These are phyloP conservation scores for Drosophila mayri DNA, from an alignment of 1,140 invertebrate species.

Conservation along the genomic window DNA sequence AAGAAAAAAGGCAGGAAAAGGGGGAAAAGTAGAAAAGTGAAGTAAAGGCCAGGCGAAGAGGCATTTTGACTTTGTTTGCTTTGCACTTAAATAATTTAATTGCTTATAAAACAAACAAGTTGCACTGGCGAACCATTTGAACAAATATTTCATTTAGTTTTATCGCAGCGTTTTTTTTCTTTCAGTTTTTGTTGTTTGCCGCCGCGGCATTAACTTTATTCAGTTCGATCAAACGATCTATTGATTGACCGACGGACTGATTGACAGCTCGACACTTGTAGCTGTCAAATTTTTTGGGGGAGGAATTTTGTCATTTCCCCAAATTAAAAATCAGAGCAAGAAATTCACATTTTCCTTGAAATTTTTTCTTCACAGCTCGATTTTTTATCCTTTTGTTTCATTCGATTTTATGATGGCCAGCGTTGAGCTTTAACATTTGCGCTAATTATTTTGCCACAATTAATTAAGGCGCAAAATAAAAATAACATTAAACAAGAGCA, in stretches of 20 bases:
- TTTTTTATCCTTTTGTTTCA: constrained; percentile 23
- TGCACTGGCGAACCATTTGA: constrained; percentile 34
- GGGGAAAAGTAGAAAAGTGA: background rate
- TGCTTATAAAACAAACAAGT: constrained; percentile 77
- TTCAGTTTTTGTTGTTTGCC: constrained; percentile 52
- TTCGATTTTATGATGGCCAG: constrained; percentile 61
- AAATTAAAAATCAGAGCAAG: background rate
- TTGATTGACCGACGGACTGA: constrained; percentile 50
- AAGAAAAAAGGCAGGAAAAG: background rate
- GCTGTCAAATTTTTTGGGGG: constrained; percentile 57
- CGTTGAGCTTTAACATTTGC: constrained; percentile 75
- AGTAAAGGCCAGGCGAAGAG: constrained; percentile 22
- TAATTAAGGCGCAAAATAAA: constrained; percentile 75
- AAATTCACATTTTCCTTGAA: background rate
- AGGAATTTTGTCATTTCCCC: background rate
- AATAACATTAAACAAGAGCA: constrained; percentile 59
- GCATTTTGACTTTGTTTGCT: constrained; percentile 67
- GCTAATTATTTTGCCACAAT: constrained; percentile 81
- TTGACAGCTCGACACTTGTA: constrained; percentile 81
- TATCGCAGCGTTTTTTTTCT: constrained; percentile 13
- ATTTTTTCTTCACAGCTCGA: background rate
- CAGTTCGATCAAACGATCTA: constrained; percentile 12
- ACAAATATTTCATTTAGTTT: constrained; percentile 47
- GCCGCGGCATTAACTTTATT: constrained; percentile 15
- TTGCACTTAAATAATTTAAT: constrained; percentile 82